Percentiles rank a stretch among this genome's conserved stretches.
Conservation (phyloP, 2,888 invertebrate species). For the Uloborus plumipes region DNA sequence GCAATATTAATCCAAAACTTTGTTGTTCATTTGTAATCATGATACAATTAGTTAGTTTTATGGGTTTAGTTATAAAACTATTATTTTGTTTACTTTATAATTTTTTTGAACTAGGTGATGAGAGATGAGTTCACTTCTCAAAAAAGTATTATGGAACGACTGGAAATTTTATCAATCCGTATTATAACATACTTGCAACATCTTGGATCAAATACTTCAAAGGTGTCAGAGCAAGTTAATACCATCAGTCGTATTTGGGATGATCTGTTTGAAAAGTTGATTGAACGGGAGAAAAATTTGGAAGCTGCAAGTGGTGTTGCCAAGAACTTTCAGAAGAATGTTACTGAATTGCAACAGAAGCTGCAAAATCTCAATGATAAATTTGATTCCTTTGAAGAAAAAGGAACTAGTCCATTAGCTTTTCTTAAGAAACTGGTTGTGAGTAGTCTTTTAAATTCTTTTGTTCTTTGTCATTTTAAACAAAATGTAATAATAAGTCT, state of each 20-base stretch:
- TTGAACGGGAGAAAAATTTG: constrained; percentile 86
- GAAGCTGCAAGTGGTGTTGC: constrained; percentile 94
- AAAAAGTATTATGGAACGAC: constrained; percentile 87
- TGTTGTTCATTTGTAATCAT: neutral
- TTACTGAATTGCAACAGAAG: constrained; percentile 86
- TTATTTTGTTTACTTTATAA: neutral
- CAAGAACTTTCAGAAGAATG: constrained; percentile 90
- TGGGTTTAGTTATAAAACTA: neutral
- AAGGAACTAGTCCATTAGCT: constrained; percentile 84
- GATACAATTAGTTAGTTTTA: neutral
- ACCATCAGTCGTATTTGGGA: constrained; percentile 83
- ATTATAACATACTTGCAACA: constrained; percentile 78
- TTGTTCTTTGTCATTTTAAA: neutral
- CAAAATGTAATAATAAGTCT: too few relatives aligned
- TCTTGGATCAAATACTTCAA: constrained; percentile 77
- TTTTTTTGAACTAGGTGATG: constrained; percentile 72
- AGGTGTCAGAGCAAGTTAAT: constrained; percentile 80
- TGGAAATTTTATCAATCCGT: constrained; percentile 84
- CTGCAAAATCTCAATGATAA: constrained; percentile 88
- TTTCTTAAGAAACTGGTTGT: constrained; percentile 86
- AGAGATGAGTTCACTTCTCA: constrained; percentile 92
- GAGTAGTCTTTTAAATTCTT: neutral
- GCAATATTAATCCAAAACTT: too few relatives aligned
- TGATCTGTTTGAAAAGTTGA: constrained; percentile 82
- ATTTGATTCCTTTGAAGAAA: constrained; percentile 83